Evolutionary conservation across 1,140 invertebrate species (phyloP).

Genomic region (Drosophila ercepeae): DNA sequence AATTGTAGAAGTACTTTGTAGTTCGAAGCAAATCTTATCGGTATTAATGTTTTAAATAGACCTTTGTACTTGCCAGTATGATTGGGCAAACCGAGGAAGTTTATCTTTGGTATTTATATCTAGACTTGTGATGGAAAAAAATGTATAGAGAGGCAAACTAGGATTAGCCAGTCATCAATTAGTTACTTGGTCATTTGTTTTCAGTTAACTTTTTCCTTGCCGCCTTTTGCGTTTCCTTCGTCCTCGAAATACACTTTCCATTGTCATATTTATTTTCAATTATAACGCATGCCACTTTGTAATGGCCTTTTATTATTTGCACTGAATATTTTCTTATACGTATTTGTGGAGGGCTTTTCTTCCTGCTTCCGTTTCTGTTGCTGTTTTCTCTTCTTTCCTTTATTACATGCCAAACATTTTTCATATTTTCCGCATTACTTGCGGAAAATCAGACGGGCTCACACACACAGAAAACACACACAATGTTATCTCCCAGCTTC

Average conservation of each 20-base stretch:
- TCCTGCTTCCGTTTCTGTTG: constrained; percentile 15
- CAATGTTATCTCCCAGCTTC: constrained; percentile 77
- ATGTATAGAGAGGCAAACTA: background rate
- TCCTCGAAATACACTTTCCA: constrained; percentile 29
- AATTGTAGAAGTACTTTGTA: too few relatives aligned
- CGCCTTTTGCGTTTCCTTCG: background rate
- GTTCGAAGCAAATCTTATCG: too few relatives aligned
- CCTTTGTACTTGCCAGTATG: constrained; percentile 12
- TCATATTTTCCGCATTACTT: constrained; percentile 82
- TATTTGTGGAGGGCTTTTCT: constrained; percentile 47
- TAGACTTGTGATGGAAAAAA: constrained; percentile 5
- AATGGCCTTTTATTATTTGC: constrained; percentile 67
- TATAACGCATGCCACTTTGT: constrained; percentile 68
- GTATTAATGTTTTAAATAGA: too few relatives aligned
- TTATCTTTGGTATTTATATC: background rate
- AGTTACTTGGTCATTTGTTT: constrained; percentile 27
- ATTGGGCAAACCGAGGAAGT: constrained; percentile 7
- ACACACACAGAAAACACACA: constrained; percentile 49
- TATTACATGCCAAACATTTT: constrained; percentile 79
- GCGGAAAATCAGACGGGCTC: constrained; percentile 61
- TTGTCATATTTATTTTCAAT: constrained; percentile 78
- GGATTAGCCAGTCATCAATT: constrained; percentile 48
- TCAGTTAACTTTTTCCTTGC: constrained; percentile 6
- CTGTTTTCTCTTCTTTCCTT: constrained; percentile 47
- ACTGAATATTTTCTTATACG: constrained; percentile 51